Percentiles rank a stretch among this genome's conserved stretches.
phyloP scores from a whole-genome alignment of 1,140 invertebrate species.

The Aphidius gifuensis region DNA sequence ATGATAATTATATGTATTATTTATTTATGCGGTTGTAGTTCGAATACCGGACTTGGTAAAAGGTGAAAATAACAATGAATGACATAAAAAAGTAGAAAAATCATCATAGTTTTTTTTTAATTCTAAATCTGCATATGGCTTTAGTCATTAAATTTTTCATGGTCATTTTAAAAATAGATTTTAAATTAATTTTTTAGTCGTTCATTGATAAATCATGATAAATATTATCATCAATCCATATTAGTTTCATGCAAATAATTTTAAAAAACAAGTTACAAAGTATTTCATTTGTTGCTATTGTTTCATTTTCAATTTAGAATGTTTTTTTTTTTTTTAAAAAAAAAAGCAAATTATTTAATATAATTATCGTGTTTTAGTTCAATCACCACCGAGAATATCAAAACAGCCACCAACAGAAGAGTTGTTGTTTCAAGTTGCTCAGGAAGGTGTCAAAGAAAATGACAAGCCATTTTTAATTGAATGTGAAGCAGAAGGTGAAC shows the following conservation, averaged over 20 bases:
- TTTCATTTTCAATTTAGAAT: no score
- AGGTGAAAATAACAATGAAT: slow-evolving; percentile 30
- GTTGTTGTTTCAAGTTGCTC: slow-evolving; percentile 85
- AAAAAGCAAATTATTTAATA: background rate
- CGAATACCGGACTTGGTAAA: slow-evolving; percentile 34
- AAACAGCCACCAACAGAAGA: slow-evolving; percentile 90
- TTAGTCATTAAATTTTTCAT: slow-evolving; percentile 8
- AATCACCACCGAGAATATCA: slow-evolving; percentile 81
- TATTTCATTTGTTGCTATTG: no score
- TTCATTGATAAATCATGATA: no score
- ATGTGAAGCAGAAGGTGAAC: slow-evolving; percentile 91
- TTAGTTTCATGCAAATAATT: no score
- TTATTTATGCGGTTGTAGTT: slow-evolving; percentile 35
- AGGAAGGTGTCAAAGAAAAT: slow-evolving; percentile 71
- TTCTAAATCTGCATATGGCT: background rate
- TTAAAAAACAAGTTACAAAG: no score
- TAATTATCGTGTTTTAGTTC: slow-evolving; percentile 57
- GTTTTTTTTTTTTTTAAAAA: no score
- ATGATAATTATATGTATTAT: slow-evolving; percentile 1
- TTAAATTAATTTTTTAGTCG: no score
- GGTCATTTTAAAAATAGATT: no score
- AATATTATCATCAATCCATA: no score
- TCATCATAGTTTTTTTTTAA: no score
- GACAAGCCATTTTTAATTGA: slow-evolving; percentile 93
- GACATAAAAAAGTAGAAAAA: no score